Evolutionary conservation across 1,140 invertebrate genomes (phyloP).

Genomic region (Vanessa atalanta): DNA sequence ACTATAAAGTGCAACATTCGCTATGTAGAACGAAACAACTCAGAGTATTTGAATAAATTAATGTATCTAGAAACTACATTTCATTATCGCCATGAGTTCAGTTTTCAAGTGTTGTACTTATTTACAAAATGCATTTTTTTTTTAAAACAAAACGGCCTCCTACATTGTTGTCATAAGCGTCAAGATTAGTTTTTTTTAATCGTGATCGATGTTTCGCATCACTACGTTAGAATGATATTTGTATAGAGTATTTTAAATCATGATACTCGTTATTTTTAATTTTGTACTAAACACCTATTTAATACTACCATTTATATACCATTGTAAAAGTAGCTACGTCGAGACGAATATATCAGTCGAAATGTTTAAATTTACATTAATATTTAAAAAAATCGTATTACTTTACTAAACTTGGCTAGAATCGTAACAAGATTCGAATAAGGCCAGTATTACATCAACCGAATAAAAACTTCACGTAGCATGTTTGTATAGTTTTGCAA

Average conservation of each 20-base stretch:
- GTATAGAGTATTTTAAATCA: slow-evolving; percentile 22
- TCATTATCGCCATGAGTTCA: slow-evolving; percentile 59
- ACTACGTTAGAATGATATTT: slow-evolving; percentile 22
- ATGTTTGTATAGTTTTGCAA: slow-evolving; percentile 28
- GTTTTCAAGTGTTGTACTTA: slow-evolving; percentile 70
- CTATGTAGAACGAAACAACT: slow-evolving; percentile 76
- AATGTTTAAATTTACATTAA: slow-evolving; percentile 76
- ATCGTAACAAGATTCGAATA: slow-evolving; percentile 68
- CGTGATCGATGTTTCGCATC: slow-evolving; percentile 24
- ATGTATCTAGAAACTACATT: slow-evolving; percentile 67
- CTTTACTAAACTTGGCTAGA: slow-evolving; percentile 70
- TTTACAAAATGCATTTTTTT: slow-evolving; percentile 77
- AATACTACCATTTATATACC: slow-evolving; percentile 70
- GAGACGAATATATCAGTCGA: slow-evolving; percentile 79
- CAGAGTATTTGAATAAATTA: slow-evolving; percentile 79
- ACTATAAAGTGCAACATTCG: slow-evolving; percentile 77
- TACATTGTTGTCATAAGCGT: slow-evolving; percentile 36
- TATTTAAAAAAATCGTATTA: slow-evolving; percentile 67
- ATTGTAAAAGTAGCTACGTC: slow-evolving; percentile 73
- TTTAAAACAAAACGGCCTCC: slow-evolving; percentile 27
- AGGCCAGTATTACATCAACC: slow-evolving; percentile 52
- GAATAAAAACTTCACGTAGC: slow-evolving; percentile 32
- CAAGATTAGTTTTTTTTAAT: slow-evolving; percentile 19
- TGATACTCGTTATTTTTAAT: slow-evolving; percentile 47
- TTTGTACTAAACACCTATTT: slow-evolving; percentile 78